Percentiles rank a stretch among this genome's conserved stretches.
These are phyloP conservation scores for Pemphredon lugubris DNA, from an alignment of 2,888 invertebrate genomes.

Conservation along the genomic window DNA sequence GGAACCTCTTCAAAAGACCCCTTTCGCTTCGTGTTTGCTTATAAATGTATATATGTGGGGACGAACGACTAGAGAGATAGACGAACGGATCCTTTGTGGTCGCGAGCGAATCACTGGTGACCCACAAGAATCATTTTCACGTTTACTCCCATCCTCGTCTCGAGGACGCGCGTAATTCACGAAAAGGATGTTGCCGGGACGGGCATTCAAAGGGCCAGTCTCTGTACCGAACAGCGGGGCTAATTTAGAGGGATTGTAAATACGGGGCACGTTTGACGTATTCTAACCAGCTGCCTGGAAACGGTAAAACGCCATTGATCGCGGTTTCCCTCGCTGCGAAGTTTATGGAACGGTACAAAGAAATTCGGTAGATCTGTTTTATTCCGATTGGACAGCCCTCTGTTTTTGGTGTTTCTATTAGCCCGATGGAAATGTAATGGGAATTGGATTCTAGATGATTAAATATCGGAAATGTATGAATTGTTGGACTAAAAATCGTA, in stretches of 20 bases:
- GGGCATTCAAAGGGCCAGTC: conserved; percentile 14
- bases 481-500: no score
- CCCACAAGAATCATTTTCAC: conserved; percentile 15
- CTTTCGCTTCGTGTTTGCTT: background rate
- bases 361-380: no score
- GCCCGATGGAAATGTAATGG: no score
- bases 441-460: no score
- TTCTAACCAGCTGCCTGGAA: no score
- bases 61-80: background rate
- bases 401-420: no score
- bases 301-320: no score
- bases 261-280: background rate
- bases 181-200: conserved; percentile 9
- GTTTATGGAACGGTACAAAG: no score
- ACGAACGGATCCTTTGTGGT: background rate
- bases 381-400: no score
- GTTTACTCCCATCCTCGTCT: background rate
- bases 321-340: no score
- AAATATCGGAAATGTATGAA: no score
- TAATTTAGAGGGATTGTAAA: no score
- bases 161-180: conserved; percentile 11
- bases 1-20: conserved; percentile 13
- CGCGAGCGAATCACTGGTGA: background rate
- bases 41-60: background rate
- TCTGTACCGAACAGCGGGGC: background rate